Percentiles rank a stretch among this genome's conserved stretches.
These are phyloP conservation scores for Metalampra italica DNA, from an alignment of 2,888 invertebrate species.

Conservation along the genomic window DNA sequence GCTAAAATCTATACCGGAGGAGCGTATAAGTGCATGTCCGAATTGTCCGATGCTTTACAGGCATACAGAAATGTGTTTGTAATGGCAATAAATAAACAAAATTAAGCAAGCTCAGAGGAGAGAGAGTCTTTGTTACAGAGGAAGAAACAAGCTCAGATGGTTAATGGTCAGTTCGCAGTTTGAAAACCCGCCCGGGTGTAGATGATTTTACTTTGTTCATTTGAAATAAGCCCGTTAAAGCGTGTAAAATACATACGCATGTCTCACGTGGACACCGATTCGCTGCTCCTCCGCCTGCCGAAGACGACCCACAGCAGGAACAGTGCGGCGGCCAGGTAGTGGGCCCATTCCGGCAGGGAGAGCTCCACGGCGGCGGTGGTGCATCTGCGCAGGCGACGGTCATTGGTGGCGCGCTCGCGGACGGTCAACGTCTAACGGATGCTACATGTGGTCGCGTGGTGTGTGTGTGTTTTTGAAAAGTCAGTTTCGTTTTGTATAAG, in stretches of 20 bases:
- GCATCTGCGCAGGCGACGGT: slow-evolving; percentile 51
- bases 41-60: no score
- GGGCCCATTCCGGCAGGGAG: slow-evolving; percentile 67
- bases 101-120: no score
- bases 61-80: no score
- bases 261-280: slow-evolving; percentile 46
- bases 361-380: slow-evolving; percentile 70
- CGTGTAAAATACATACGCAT: slow-evolving; percentile 38
- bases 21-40: no score
- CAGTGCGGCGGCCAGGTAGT: slow-evolving; percentile 61
- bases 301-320: slow-evolving; percentile 65
- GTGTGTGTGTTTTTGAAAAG: slow-evolving; percentile 10
- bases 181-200: no score
- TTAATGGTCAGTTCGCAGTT: no score
- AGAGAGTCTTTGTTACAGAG: no score
- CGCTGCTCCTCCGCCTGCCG: slow-evolving; percentile 54
- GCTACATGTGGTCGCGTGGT: slow-evolving; percentile 41
- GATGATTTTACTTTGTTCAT: no score
- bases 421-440: slow-evolving; percentile 9
- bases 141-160: no score
- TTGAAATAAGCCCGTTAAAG: neutral
- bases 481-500: neutral
- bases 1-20: no score
- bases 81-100: no score
- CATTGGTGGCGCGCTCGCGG: slow-evolving; percentile 25